Evolutionary conservation across 2,113 vertebrate genomes (phyloP).

Genomic region (Centropristis striata): DNA sequence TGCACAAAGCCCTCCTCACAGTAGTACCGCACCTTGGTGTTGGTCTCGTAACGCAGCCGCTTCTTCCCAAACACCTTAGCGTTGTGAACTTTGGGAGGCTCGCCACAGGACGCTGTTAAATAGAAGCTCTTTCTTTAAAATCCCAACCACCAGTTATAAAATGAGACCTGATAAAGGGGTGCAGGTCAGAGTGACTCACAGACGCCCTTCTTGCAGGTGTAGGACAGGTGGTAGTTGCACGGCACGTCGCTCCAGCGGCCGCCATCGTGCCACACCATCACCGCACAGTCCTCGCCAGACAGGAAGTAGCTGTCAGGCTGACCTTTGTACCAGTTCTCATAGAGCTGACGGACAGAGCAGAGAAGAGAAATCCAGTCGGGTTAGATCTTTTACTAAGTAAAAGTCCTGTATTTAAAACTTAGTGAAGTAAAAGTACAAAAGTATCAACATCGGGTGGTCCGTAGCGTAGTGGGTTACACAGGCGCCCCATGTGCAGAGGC

Average conservation of each 20-base stretch:
- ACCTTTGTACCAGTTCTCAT: constrained; percentile 93
- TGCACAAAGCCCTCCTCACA: constrained; percentile 88
- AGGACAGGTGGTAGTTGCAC: constrained; percentile 97
- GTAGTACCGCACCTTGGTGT: constrained; percentile 87
- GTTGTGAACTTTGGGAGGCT: constrained; percentile 85
- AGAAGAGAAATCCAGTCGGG: background rate
- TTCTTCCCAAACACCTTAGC: constrained; percentile 88
- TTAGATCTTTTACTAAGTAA: too few relatives aligned
- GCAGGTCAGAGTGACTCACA: constrained; percentile 85
- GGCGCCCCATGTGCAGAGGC: too few relatives aligned
- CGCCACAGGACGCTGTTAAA: constrained; percentile 85
- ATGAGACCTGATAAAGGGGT: rapidly evolving
- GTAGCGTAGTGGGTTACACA: too few relatives aligned
- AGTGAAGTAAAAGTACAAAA: too few relatives aligned
- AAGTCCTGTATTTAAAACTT: too few relatives aligned
- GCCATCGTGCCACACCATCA: constrained; percentile 94
- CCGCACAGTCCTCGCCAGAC: constrained; percentile 95
- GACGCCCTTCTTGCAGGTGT: constrained; percentile 96
- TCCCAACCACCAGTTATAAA: background rate
- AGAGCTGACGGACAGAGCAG: constrained; percentile 84
- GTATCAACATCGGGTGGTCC: too few relatives aligned
- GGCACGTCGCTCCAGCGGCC: constrained; percentile 97
- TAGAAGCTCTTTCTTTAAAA: too few relatives aligned
- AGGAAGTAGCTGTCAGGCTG: constrained; percentile 99
- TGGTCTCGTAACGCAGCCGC: constrained; percentile 86